Conservation (phyloP, 2,113 vertebrate species). For the Ellobius talpinus region DNA sequence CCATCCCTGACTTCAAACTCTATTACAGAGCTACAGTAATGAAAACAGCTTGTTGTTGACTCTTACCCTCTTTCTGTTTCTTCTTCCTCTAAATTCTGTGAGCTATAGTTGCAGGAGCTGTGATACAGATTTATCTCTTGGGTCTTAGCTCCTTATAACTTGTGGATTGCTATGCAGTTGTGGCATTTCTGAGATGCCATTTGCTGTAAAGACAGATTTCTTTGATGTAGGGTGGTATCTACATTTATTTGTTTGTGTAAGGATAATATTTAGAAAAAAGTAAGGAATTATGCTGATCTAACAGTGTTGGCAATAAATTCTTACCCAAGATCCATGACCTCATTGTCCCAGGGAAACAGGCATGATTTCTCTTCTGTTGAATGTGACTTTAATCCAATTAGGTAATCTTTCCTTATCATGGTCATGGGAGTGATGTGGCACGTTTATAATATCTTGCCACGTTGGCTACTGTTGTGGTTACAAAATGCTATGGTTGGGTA, state of each 20-base stretch:
- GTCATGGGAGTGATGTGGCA: background rate
- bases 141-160: background rate
- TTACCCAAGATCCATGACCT: background rate
- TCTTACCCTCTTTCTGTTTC: no score
- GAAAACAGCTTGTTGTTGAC: no score
- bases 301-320: no score
- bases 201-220: background rate
- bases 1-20: no score
- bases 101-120: background rate
- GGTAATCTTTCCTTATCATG: background rate
- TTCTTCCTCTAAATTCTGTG: background rate
- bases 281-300: background rate
- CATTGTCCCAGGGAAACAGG: background rate
- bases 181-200: background rate
- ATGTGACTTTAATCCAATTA: no score
- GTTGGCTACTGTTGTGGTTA: background rate
- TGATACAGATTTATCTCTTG: background rate
- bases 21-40: no score
- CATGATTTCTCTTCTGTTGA: background rate
- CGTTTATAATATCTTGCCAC: background rate
- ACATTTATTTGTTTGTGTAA: background rate
- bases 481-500: background rate
- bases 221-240: background rate
- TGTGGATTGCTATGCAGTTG: background rate
- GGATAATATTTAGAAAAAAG: background rate